phyloP scores from a whole-genome alignment of 64 coral and sea anemone species.

The Stichodactyla helianthus region DNA sequence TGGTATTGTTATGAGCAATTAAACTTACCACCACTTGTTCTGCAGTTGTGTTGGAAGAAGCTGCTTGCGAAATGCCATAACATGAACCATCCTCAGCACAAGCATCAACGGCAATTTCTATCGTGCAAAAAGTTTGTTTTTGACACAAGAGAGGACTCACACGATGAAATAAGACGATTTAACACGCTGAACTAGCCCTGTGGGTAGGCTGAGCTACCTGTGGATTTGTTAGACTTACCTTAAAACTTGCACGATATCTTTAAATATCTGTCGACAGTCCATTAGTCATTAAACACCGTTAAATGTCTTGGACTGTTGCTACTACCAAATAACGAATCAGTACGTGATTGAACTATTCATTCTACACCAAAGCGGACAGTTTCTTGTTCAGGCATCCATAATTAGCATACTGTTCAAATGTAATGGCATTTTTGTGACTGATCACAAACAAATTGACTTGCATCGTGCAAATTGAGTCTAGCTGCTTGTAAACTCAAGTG shows the following conservation, averaged over 20 bases:
- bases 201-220: not conserved
- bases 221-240: slow-evolving; percentile 12
- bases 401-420: slow-evolving; percentile 13
- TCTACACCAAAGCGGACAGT: not conserved
- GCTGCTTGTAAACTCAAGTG: slow-evolving; percentile 13
- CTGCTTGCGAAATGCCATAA: not conserved
- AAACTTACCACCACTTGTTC: slow-evolving; percentile 22
- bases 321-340: not conserved
- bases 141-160: slow-evolving; percentile 16
- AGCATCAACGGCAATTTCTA: not conserved
- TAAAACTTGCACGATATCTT: slow-evolving; percentile 18
- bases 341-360: not conserved
- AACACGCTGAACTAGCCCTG: not conserved
- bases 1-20: slow-evolving; percentile 63
- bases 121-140: slow-evolving; percentile 18
- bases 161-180: slow-evolving; percentile 33
- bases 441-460: slow-evolving; percentile 5
- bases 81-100: not conserved
- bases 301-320: not conserved
- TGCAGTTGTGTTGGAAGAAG: not conserved
- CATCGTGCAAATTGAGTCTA: not conserved
- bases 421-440: not conserved
- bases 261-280: not conserved
- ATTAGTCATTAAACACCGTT: not conserved
- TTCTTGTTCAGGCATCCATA: not conserved